phyloP scores from a whole-genome alignment of 2,888 invertebrate species.

The Drosophila neonasuta region DNA sequence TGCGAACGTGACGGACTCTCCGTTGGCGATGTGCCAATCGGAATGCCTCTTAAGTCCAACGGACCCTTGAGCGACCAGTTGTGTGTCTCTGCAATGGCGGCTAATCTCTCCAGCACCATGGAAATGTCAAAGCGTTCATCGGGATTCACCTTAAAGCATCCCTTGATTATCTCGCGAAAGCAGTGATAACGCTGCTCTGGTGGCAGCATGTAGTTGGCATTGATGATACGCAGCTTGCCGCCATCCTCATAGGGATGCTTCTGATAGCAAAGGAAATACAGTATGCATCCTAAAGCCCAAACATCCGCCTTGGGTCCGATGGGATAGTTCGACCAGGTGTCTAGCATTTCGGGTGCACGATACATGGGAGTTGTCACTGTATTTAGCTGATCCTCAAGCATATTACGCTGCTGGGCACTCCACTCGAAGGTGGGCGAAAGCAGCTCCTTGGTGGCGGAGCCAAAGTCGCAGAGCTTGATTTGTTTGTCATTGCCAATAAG shows the following conservation, averaged over 20 bases:
- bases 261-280: constrained; percentile 95
- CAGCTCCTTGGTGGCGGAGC: constrained; percentile 93
- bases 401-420: constrained; percentile 94
- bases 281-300: constrained; percentile 98
- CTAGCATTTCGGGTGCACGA: constrained; percentile 98
- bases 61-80: constrained; percentile 92
- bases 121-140: constrained; percentile 90
- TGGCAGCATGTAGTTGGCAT: constrained; percentile 95
- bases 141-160: constrained; percentile 92
- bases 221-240: constrained; percentile 96
- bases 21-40: constrained; percentile 77
- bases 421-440: constrained; percentile 93
- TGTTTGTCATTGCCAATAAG: constrained; percentile 92
- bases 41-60: constrained; percentile 82
- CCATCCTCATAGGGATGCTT: constrained; percentile 98
- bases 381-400: constrained; percentile 91
- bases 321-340: constrained; percentile 97
- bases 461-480: constrained; percentile 98
- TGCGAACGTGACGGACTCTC: constrained; percentile 58
- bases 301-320: constrained; percentile 95
- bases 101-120: constrained; percentile 91
- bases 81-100: constrained; percentile 93
- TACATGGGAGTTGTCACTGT: constrained; percentile 94
- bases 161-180: constrained; percentile 94
- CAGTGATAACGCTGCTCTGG: constrained; percentile 91